A percentile compares a stretch with the other conserved stretches of the same genome.
phyloP scores from a whole-genome alignment of 2,797 vertebrate species.

The Sebastes umbrosus region DNA sequence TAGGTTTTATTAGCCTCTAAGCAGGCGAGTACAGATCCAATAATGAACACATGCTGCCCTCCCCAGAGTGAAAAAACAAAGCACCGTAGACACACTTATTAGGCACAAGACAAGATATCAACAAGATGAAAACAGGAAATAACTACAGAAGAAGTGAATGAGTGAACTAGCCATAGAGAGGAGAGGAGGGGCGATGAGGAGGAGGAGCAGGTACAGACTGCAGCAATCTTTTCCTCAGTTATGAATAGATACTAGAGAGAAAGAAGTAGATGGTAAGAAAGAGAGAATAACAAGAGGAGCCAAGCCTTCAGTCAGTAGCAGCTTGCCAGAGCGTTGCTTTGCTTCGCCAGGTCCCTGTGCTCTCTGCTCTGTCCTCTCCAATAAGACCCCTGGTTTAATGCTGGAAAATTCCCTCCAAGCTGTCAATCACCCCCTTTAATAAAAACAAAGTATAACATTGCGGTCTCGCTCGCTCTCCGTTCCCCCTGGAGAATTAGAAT shows the following conservation, averaged over 20 bases:
- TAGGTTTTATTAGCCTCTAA: slow-evolving; percentile 63
- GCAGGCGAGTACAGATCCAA: slow-evolving; percentile 59
- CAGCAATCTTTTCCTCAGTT: slow-evolving; percentile 19
- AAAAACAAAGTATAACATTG: slow-evolving; percentile 89
- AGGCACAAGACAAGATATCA: slow-evolving; percentile 10
- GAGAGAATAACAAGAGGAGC: slow-evolving; percentile 52
- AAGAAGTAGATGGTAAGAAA: slow-evolving; percentile 50
- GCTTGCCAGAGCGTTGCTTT: slow-evolving; percentile 75
- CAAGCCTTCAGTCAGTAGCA: slow-evolving; percentile 78
- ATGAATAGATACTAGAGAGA: slow-evolving; percentile 40
- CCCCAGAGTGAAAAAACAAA: slow-evolving; percentile 13
- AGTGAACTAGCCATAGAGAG: neutral
- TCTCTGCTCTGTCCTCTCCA: slow-evolving; percentile 82
- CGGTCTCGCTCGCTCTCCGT: slow-evolving; percentile 82
- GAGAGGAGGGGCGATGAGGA: neutral
- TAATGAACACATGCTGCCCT: slow-evolving; percentile 45
- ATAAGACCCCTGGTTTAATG: slow-evolving; percentile 83
- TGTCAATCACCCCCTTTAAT: slow-evolving; percentile 87
- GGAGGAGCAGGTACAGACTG: slow-evolving; percentile 35
- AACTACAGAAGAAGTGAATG: neutral
- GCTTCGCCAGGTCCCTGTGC: slow-evolving; percentile 75
- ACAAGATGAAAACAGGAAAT: neutral
- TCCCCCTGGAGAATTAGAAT: slow-evolving; percentile 81
- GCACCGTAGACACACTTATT: slow-evolving; percentile 4
- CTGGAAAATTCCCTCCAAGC: slow-evolving; percentile 85